Conservation (phyloP, 64 coral and sea anemone species). For the Acropora tenuis region DNA sequence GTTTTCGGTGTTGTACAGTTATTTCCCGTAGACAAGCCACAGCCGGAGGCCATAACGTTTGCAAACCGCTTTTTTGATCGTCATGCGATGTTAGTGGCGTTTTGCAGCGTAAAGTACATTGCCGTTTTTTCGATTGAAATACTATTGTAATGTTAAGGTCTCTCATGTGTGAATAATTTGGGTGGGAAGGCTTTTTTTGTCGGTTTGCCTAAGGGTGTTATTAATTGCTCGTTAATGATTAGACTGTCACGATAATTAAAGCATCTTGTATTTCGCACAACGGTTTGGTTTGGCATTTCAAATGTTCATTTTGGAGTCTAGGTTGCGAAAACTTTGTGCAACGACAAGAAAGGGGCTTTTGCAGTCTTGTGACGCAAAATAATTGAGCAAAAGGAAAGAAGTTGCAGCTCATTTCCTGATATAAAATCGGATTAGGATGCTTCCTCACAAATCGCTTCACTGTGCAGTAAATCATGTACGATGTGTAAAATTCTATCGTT, state of each 20-base stretch:
- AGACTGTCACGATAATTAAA: background rate
- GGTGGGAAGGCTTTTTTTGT: background rate
- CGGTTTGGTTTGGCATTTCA: background rate
- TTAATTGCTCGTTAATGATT: background rate
- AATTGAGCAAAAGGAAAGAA: too few species aligned
- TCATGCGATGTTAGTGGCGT: background rate
- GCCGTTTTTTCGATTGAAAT: background rate
- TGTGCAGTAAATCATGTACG: too few species aligned
- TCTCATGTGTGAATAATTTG: background rate
- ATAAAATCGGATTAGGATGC: too few species aligned
- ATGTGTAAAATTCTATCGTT: too few species aligned
- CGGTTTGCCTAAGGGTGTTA: background rate
- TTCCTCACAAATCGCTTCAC: too few species aligned
- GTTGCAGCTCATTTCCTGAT: too few species aligned
- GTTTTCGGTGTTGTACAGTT: background rate
- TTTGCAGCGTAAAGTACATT: background rate
- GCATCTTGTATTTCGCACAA: background rate
- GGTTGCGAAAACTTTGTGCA: too few species aligned
- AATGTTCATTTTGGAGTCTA: too few species aligned
- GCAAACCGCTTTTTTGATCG: background rate
- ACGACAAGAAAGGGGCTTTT: too few species aligned
- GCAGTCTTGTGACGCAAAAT: too few species aligned
- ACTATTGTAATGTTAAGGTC: background rate
- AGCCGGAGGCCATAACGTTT: background rate
- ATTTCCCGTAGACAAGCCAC: background rate